Conservation (phyloP, 2,888 invertebrate genomes). For the Dusona sp. region DNA sequence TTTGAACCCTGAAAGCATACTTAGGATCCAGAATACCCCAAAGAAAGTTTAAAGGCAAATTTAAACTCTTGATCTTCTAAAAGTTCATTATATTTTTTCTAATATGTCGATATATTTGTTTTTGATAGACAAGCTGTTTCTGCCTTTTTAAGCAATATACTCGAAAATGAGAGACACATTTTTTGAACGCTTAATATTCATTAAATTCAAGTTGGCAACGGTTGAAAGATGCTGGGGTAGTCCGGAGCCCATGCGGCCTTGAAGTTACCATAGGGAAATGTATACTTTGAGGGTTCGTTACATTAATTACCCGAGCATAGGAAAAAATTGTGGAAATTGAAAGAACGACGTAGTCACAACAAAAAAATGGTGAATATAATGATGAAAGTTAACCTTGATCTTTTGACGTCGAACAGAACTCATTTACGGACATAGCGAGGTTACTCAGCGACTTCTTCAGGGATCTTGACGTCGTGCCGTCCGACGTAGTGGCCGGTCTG, state of each 20-base stretch:
- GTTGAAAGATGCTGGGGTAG: not conserved
- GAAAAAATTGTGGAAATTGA: not conserved
- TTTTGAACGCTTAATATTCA: not conserved
- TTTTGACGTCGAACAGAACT: conserved; percentile 86
- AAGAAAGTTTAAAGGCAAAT: not conserved
- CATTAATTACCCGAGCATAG: not conserved
- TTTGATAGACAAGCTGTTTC: no score
- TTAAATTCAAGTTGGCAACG: not conserved
- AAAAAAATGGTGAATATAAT: not conserved
- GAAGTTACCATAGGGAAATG: not conserved
- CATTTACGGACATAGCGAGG: conserved; percentile 93
- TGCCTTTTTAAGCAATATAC: no score
- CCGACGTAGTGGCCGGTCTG: conserved; percentile 94
- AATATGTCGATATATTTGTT: no score
- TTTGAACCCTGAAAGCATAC: not conserved
- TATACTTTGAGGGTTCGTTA: not conserved
- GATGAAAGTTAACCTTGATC: not conserved
- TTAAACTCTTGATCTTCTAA: not conserved
- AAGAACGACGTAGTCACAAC: not conserved
- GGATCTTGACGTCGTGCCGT: conserved; percentile 94
- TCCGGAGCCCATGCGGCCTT: not conserved
- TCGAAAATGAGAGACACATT: no score
- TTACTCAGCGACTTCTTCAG: conserved; percentile 94
- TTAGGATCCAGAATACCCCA: not conserved
- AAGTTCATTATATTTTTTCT: no score